phyloP scores from a whole-genome alignment of 2,113 vertebrate species.

The Hemibagrus wyckioides region DNA sequence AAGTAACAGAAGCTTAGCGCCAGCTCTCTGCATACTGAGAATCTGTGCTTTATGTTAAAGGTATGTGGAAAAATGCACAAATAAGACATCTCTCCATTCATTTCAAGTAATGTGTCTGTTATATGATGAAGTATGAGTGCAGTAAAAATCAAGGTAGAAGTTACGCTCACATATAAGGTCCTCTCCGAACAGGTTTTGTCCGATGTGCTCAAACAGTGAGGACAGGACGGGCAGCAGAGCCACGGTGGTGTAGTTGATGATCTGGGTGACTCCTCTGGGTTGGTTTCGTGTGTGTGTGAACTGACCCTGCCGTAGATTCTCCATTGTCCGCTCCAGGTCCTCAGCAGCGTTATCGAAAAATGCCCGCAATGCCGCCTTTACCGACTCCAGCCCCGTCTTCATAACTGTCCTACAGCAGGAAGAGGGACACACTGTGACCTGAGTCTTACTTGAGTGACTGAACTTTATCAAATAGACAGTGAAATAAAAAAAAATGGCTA shows the following conservation, averaged over 20 bases:
- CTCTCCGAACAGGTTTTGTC: slow-evolving; percentile 91
- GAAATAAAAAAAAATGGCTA: neutral
- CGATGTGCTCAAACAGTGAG: slow-evolving; percentile 92
- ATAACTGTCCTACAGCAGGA: slow-evolving; percentile 84
- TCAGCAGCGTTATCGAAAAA: slow-evolving; percentile 90
- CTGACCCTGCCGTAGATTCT: slow-evolving; percentile 92
- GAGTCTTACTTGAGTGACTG: no score
- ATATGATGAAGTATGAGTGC: neutral
- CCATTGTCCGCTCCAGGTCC: slow-evolving; percentile 90
- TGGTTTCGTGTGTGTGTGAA: slow-evolving; percentile 89
- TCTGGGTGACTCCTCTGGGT: slow-evolving; percentile 88
- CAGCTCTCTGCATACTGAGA: neutral
- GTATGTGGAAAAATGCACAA: neutral
- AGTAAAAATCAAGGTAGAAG: neutral
- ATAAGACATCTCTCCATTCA: neutral
- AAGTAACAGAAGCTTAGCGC: neutral
- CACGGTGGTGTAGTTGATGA: slow-evolving; percentile 96
- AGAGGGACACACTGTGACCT: neutral
- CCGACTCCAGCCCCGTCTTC: slow-evolving; percentile 91
- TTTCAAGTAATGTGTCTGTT: neutral
- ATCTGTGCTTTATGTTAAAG: neutral
- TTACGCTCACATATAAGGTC: slow-evolving; percentile 86
- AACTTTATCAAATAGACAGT: neutral
- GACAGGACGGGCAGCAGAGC: slow-evolving; percentile 90
- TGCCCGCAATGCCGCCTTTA: slow-evolving; percentile 83